Evolutionary conservation across 2,888 invertebrate species (phyloP).

Genomic region (Idaea straminata): DNA sequence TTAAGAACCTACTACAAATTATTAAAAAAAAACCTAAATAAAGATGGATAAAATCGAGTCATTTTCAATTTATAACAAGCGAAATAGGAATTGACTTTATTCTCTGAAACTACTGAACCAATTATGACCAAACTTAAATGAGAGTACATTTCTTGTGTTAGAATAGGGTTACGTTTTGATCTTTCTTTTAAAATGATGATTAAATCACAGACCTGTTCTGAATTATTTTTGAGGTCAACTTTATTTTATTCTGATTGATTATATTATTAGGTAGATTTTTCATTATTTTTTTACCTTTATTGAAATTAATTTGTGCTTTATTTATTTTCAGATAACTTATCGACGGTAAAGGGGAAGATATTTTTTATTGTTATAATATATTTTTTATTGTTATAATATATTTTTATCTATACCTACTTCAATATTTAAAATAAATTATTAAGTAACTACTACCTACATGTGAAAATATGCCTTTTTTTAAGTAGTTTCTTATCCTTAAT

Average conservation of each 20-base stretch:
- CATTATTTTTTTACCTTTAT: not conserved
- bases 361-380: not conserved
- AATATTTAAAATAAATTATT: no score
- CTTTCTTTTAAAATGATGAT: conserved; percentile 52
- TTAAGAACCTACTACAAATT: no score
- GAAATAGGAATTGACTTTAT: not conserved
- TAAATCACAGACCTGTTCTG: conserved; percentile 76
- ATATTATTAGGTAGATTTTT: not conserved
- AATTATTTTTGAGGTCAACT: conserved; percentile 60
- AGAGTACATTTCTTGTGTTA: not conserved
- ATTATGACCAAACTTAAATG: not conserved
- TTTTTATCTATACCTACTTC: no score
- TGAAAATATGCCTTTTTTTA: no score
- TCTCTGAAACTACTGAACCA: not conserved
- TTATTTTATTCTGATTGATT: conserved; percentile 36
- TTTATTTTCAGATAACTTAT: not conserved
- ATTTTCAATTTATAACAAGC: no score
- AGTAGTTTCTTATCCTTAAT: no score
- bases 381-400: no score
- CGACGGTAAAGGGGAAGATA: not conserved
- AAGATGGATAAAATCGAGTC: no score
- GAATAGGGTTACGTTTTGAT: not conserved
- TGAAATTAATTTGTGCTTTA: not conserved
- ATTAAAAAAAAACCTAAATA: no score
- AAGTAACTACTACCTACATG: no score